Base-by-base conservation (phyloP, 2,888 invertebrate species). In the Ormia ochracea region DNA sequence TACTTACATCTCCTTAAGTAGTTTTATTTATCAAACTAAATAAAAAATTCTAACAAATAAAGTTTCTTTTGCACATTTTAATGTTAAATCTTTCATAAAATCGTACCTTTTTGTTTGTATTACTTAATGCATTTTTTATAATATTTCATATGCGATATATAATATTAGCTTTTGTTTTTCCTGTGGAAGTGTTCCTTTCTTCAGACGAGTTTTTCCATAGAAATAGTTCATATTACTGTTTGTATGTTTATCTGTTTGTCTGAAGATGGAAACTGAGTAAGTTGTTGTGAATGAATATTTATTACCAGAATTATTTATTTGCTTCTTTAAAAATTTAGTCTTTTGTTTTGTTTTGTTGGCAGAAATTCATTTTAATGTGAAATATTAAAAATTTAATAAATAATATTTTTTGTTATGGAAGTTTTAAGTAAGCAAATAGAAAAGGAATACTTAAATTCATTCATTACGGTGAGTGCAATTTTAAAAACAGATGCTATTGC, bases 31-130 rank as follows among this genome's bases (percentile, higher is more conserved):
- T 83, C 75, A 81, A 81, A 82, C 77, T 28, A 41, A 19, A 54
- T 33, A 68, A 59, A 28, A 66, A 66, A 33, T 38, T 12, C 41
- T n/a, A 69, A 77, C 38, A 72, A 45, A 36, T 52, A 79, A 69
- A 70, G 58, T 56, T 82, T 83, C 82, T 85, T 82, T 82, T 84
- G 84, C 87, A 84, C 87, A 86, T 88, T 88, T 88, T 85, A 88
- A 89, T 88, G 88, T 86, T 89, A 88, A 89, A 89, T 89, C 87
- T 88, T 87, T 86, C 86, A 89, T 88, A 85, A 89, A 89, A 88
- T 86, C 81, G 81, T 82, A 83, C 82, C 82, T 82, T 83, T 81
- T 81, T 82, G 48, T 82, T 69, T 72, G 41, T 33, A 33, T 23
- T 17, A 52, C 28, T 52, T 63, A 31, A 68, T 76, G 48, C n/a